phyloP scores from a whole-genome alignment of 2,888 invertebrate genomes.

The Ectemnius continuus region DNA sequence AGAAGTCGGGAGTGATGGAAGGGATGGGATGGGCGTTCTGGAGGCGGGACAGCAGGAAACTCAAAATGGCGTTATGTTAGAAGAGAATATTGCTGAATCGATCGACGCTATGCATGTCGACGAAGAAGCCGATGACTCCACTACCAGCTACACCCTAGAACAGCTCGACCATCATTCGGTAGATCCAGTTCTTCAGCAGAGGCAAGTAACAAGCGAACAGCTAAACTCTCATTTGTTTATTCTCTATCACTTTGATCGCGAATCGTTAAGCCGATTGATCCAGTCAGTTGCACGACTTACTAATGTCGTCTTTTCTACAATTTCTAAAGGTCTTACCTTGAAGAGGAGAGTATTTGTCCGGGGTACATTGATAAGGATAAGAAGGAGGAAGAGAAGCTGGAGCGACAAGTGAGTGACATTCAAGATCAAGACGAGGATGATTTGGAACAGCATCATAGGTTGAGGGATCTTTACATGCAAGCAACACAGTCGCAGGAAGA shows the following conservation, averaged over 20 bases:
- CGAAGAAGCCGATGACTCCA: conserved; percentile 54
- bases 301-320: too few relatives aligned
- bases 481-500: too few relatives aligned
- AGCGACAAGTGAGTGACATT: background rate
- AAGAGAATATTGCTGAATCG: conserved; percentile 58
- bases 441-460: background rate
- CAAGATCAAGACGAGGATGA: background rate
- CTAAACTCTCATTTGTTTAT: too few relatives aligned
- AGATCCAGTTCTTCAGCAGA: conserved; percentile 62
- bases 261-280: too few relatives aligned
- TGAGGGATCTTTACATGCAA: too few relatives aligned
- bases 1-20: conserved; percentile 66
- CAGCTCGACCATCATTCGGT: conserved; percentile 62
- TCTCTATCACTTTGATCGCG: too few relatives aligned
- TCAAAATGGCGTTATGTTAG: conserved; percentile 75
- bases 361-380: background rate
- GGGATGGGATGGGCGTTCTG: conserved; percentile 75
- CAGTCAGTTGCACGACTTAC: too few relatives aligned
- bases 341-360: too few relatives aligned
- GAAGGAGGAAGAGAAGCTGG: background rate
- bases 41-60: conserved; percentile 75
- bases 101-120: conserved; percentile 56
- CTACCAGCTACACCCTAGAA: conserved; percentile 62
- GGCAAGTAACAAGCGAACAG: conserved; percentile 51
- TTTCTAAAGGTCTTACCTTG: too few relatives aligned